phyloP scores from a whole-genome alignment of 2,797 vertebrate species.

The Alauda arvensis region DNA sequence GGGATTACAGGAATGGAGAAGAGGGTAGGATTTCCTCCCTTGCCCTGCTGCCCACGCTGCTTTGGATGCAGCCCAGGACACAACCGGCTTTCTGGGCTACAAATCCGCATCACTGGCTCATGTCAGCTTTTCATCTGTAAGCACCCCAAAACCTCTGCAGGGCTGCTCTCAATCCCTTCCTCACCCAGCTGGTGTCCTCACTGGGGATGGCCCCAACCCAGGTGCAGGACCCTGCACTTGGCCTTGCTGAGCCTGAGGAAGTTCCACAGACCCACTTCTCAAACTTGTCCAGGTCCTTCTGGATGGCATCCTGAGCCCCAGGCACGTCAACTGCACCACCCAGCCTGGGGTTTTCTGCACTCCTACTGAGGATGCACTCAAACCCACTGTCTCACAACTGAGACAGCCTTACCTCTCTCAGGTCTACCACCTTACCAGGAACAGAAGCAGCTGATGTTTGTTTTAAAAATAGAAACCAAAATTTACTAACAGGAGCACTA shows the following conservation, averaged over 20 bases:
- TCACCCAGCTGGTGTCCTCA: not conserved
- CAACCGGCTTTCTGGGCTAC: not conserved
- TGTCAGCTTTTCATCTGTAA: not conserved
- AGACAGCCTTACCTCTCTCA: not conserved
- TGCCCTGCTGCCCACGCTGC: not conserved
- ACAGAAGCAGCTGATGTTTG: rapidly evolving
- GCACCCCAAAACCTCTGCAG: not conserved
- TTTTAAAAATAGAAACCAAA: not conserved
- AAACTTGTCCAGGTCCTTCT: not conserved
- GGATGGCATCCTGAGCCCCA: rapidly evolving
- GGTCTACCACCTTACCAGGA: not conserved
- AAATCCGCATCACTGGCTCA: not conserved
- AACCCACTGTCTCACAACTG: not conserved
- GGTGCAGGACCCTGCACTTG: not conserved
- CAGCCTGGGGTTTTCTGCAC: not conserved
- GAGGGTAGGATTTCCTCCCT: not conserved
- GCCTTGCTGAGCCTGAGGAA: not conserved
- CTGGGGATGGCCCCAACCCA: not conserved
- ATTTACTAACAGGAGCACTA: not conserved
- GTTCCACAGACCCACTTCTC: too few relatives aligned
- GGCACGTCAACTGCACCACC: not conserved
- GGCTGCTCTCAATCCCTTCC: not conserved
- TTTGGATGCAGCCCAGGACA: not conserved
- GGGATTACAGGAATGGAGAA: not conserved
- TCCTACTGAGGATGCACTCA: not conserved